phyloP scores from a whole-genome alignment of 2,797 vertebrate genomes.

The Sebastes vulpes region DNA sequence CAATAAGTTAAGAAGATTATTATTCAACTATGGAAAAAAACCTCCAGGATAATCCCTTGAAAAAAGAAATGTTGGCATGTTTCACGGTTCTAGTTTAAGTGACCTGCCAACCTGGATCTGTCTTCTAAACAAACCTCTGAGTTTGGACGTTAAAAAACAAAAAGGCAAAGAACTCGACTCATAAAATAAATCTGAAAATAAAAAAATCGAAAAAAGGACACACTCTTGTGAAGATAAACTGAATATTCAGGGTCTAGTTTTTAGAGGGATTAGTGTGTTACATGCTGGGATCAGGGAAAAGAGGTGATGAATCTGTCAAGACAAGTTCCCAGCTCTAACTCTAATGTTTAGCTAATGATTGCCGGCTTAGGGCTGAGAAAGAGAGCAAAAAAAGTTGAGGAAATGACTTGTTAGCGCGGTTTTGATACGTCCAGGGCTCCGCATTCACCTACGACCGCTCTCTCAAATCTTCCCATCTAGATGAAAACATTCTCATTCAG shows the following conservation, averaged over 20 bases:
- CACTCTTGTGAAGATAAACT: constrained; percentile 29
- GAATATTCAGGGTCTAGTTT: constrained; percentile 55
- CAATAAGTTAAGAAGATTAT: constrained; percentile 85
- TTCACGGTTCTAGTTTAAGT: constrained; percentile 59
- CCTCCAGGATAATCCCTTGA: constrained; percentile 78
- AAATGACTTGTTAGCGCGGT: constrained; percentile 86
- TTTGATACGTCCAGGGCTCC: constrained; percentile 78
- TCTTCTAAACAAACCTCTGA: constrained; percentile 58
- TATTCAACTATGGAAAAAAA: constrained; percentile 83
- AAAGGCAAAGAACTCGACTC: not conserved
- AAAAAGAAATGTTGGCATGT: constrained; percentile 75
- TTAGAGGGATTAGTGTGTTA: constrained; percentile 69
- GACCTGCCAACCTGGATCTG: constrained; percentile 63
- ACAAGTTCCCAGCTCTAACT: constrained; percentile 74
- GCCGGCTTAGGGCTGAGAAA: constrained; percentile 73
- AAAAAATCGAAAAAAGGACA: not conserved
- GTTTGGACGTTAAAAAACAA: constrained; percentile 23
- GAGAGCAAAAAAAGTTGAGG: constrained; percentile 76
- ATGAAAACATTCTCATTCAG: constrained; percentile 89
- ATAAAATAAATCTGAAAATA: not conserved
- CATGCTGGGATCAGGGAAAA: constrained; percentile 70
- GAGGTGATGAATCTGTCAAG: constrained; percentile 85
- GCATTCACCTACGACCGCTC: constrained; percentile 80
- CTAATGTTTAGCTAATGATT: constrained; percentile 86
- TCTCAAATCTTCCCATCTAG: constrained; percentile 87